Percentiles rank a stretch among this genome's conserved stretches.
phyloP scores from a whole-genome alignment of 2,113 vertebrate genomes.

The Corythaeola cristata region DNA sequence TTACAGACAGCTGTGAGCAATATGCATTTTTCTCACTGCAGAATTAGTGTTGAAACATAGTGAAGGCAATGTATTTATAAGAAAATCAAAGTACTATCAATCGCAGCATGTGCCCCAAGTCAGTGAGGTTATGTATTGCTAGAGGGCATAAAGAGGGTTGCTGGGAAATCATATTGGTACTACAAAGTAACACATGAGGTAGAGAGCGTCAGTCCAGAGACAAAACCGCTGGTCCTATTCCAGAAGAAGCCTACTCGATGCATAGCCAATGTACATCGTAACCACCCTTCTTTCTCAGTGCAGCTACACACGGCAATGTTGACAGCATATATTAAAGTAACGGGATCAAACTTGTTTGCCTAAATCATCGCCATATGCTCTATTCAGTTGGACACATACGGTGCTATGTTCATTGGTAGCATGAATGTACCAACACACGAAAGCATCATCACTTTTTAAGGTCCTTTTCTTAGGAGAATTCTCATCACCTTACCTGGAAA shows the following conservation, averaged over 20 bases:
- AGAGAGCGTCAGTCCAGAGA: not conserved
- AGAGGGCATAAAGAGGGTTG: not conserved
- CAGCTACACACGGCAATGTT: not conserved
- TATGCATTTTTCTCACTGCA: not conserved
- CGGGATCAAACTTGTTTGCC: not conserved
- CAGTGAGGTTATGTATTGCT: not conserved
- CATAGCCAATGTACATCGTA: not conserved
- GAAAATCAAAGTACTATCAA: not conserved
- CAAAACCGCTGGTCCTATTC: not conserved
- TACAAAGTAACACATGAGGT: accelerated
- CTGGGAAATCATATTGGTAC: not conserved
- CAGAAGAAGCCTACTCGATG: not conserved
- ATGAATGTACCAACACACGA: not conserved
- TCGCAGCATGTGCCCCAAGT: not conserved
- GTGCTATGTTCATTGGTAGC: not conserved
- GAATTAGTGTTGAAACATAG: not conserved
- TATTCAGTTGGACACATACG: not conserved
- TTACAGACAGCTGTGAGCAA: not conserved
- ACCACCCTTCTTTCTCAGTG: not conserved
- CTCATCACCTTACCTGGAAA: not conserved
- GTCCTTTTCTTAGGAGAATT: not conserved
- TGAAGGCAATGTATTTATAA: not conserved
- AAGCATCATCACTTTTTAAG: not conserved
- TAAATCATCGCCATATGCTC: not conserved
- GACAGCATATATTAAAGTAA: not conserved